Conservation (phyloP, 2,888 invertebrate species). For the Rhamnusium bicolor region DNA sequence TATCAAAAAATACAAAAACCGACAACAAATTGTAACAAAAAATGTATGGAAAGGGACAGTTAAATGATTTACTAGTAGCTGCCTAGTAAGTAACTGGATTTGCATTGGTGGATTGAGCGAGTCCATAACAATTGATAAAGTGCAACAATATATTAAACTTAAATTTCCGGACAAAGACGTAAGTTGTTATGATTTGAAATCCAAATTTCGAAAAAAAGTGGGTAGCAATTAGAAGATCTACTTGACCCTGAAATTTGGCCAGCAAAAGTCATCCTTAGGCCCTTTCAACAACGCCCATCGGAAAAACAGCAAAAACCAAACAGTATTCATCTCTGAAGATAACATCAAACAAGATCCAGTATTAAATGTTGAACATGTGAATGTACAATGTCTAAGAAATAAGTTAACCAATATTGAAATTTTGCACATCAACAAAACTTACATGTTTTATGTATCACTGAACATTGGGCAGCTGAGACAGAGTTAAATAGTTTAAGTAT, state of each 20-base stretch:
- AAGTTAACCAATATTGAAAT: no score
- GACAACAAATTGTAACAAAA: no score
- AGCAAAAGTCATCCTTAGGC: background rate
- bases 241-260: no score
- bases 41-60: background rate
- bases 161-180: background rate
- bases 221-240: background rate
- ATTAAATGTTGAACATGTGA: no score
- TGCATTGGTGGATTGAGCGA: background rate
- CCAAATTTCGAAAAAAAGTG: background rate
- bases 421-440: no score
- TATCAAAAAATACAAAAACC: no score
- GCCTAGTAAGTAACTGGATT: no score
- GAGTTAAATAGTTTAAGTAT: no score
- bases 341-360: background rate
- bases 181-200: no score
- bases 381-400: no score
- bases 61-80: background rate
- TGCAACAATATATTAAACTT: background rate
- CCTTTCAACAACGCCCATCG: background rate
- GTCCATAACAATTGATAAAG: background rate
- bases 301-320: background rate
- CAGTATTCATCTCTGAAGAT: background rate
- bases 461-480: no score
- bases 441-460: no score